Conservation (phyloP, 2,888 invertebrate genomes). For the Erebia ligea region DNA sequence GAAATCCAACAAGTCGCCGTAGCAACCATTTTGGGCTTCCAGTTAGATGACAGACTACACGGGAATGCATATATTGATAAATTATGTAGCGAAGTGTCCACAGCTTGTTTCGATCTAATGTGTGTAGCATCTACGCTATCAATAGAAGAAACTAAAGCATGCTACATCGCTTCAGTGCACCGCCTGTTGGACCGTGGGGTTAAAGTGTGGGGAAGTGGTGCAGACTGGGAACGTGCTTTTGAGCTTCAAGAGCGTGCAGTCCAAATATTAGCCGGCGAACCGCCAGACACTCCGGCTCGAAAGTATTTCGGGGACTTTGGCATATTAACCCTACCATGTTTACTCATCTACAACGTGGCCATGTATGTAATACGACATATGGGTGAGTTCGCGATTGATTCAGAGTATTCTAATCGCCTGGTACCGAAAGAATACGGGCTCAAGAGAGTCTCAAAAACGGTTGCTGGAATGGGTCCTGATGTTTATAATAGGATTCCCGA, state of each 20-base stretch:
- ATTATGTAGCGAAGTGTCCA: too few relatives aligned
- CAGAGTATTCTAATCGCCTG: too few relatives aligned
- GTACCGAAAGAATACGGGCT: too few relatives aligned
- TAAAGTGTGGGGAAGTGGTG: background rate
- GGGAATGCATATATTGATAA: background rate
- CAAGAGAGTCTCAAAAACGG: too few relatives aligned
- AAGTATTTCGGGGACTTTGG: background rate
- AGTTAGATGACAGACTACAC: background rate
- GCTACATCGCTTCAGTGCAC: background rate
- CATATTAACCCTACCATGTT: background rate
- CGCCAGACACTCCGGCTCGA: background rate
- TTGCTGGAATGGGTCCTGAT: too few relatives aligned
- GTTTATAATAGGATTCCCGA: too few relatives aligned
- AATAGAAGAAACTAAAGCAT: background rate
- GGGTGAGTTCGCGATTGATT: background rate
- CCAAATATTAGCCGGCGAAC: background rate
- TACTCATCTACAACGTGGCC: background rate
- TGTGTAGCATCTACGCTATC: background rate
- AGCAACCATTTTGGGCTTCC: background rate
- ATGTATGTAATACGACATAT: background rate
- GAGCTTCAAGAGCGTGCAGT: background rate
- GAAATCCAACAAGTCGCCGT: too few relatives aligned
- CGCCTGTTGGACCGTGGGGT: background rate
- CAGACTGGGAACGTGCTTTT: background rate
- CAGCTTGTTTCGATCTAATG: background rate